phyloP scores from a whole-genome alignment of 2,797 vertebrate genomes.

The Ibycter americanus region DNA sequence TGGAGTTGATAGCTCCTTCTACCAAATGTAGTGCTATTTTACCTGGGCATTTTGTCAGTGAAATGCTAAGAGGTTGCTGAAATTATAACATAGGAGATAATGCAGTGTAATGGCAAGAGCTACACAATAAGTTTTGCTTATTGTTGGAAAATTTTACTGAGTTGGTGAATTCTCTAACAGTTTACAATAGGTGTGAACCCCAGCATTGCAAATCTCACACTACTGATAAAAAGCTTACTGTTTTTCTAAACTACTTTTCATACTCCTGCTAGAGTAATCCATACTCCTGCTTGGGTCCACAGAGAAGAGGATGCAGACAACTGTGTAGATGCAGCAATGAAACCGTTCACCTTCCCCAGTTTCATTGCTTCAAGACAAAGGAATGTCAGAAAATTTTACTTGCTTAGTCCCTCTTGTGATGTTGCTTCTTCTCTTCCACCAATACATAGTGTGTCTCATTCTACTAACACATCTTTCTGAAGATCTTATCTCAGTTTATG shows the following conservation, averaged over 20 bases:
- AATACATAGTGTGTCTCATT: not conserved
- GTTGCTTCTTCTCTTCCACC: not conserved
- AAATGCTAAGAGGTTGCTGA: not conserved
- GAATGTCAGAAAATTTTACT: too few species aligned
- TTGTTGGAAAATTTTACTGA: not conserved
- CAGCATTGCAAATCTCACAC: not conserved
- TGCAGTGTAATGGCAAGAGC: not conserved
- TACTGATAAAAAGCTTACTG: not conserved
- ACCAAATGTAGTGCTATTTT: not conserved
- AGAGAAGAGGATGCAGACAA: not conserved
- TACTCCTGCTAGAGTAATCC: not conserved
- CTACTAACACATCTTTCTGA: not conserved
- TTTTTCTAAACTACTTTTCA: not conserved
- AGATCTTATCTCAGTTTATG: not conserved
- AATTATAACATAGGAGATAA: not conserved
- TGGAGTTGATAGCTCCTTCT: not conserved
- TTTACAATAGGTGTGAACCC: not conserved
- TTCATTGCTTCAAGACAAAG: not conserved
- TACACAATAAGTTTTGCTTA: not conserved
- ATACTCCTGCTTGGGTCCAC: fast-evolving
- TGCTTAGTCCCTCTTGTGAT: not conserved
- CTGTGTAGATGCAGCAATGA: not conserved
- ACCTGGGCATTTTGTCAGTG: not conserved
- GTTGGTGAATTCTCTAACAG: not conserved
- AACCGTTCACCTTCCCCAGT: not conserved